Conservation (phyloP, 2,113 vertebrate genomes). For the Arvicanthis niloticus region DNA sequence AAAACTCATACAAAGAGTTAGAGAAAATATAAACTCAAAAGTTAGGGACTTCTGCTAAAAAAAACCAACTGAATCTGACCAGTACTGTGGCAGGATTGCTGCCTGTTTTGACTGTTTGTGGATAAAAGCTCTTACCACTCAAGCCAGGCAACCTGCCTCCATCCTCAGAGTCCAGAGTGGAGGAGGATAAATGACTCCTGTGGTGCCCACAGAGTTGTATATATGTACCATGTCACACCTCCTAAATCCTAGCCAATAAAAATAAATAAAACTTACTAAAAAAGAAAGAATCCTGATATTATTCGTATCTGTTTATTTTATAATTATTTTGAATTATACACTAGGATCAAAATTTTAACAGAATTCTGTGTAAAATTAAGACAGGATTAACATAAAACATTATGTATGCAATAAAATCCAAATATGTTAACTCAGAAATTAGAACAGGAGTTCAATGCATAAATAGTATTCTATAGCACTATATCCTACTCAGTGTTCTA, state of each 20-base stretch:
- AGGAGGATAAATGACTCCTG: too few species aligned
- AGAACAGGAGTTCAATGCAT: neutral
- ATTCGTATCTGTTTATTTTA: neutral
- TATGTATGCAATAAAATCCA: conserved; percentile 20
- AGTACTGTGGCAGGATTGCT: neutral
- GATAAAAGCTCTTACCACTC: neutral
- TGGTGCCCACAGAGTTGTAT: neutral
- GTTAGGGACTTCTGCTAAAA: conserved; percentile 15
- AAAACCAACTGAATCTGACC: neutral
- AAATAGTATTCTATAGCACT: neutral
- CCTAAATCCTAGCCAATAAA: neutral
- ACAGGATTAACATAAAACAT: neutral
- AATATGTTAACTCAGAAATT: conserved; percentile 31
- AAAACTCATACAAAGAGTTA: neutral
- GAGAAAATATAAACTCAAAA: conserved; percentile 57
- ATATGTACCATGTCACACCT: neutral
- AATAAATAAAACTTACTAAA: neutral
- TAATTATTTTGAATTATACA: conserved; percentile 28
- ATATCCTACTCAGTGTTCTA: neutral
- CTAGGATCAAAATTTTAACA: conserved; percentile 46
- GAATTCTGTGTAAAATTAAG: conserved; percentile 47
- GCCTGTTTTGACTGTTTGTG: neutral
- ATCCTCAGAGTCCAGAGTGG: neutral
- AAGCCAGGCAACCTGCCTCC: too few species aligned
- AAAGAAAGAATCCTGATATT: neutral